phyloP scores from a whole-genome alignment of 2,797 vertebrate species.

The Odontamblyopus rebecca region DNA sequence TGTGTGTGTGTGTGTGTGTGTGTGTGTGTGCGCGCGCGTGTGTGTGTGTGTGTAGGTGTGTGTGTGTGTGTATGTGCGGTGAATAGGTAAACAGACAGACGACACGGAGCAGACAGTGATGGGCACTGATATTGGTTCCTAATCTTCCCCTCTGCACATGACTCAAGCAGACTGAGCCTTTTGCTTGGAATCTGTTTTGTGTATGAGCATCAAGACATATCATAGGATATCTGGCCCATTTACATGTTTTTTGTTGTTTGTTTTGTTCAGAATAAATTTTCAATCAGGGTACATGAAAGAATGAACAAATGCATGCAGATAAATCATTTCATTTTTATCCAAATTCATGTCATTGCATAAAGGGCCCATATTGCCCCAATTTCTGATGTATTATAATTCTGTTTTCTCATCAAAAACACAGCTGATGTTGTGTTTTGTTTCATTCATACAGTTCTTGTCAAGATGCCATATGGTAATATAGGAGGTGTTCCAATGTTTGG shows the following conservation, averaged over 20 bases:
- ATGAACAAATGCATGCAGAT: no score
- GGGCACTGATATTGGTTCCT: constrained; percentile 74
- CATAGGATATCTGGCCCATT: not conserved
- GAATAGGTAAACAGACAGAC: constrained; percentile 63
- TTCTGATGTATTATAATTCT: no score
- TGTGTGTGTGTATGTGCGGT: constrained; percentile 28
- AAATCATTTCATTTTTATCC: no score
- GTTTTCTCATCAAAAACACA: no score
- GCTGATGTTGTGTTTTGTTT: no score
- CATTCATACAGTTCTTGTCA: no score
- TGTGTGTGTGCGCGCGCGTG: constrained; percentile 14
- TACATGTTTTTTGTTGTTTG: not conserved
- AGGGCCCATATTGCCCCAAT: no score
- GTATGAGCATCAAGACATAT: not conserved
- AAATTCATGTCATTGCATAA: no score
- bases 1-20: constrained; percentile 34
- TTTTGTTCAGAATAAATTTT: no score
- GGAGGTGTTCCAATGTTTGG: no score
- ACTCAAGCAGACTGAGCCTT: constrained; percentile 31
- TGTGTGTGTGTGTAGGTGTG: constrained; percentile 21
- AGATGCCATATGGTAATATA: no score
- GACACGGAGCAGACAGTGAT: constrained; percentile 72
- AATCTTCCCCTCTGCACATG: constrained; percentile 56
- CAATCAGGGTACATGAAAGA: no score
- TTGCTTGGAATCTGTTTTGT: constrained; percentile 19